Evolutionary conservation across 2,888 invertebrate genomes (phyloP).

Genomic region (Ctenicera cuprea): DNA sequence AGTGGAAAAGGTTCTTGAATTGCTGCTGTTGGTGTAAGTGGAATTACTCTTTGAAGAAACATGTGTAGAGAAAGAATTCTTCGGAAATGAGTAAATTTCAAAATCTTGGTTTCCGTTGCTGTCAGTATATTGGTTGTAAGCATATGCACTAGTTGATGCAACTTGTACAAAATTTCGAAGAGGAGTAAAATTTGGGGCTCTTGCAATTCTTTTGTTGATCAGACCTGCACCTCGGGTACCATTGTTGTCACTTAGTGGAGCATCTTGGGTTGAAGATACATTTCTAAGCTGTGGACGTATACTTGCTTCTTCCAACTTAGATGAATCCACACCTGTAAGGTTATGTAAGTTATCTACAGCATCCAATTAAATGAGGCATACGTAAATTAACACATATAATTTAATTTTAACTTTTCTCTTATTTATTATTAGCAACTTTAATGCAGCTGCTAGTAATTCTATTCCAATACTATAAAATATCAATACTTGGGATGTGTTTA

Average conservation of each 20-base stretch:
- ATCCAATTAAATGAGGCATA: too few relatives aligned
- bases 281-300: neutral
- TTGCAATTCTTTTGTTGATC: neutral
- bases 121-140: neutral
- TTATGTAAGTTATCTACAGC: neutral
- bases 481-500: too few relatives aligned
- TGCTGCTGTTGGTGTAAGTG: neutral
- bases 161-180: neutral
- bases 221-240: neutral
- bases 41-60: neutral
- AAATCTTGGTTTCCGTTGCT: conserved; percentile 1
- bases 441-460: too few relatives aligned
- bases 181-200: neutral
- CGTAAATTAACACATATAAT: too few relatives aligned
- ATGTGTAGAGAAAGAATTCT: neutral
- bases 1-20: neutral
- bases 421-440: too few relatives aligned
- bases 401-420: too few relatives aligned
- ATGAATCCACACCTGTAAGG: conserved; percentile 9
- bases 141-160: neutral
- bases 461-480: too few relatives aligned
- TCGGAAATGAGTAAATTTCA: neutral
- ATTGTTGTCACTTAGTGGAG: neutral
- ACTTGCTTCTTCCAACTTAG: neutral
- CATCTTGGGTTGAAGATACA: neutral